Conservation (phyloP, 1,140 invertebrate genomes). For the Melipona quadrifasciata region DNA sequence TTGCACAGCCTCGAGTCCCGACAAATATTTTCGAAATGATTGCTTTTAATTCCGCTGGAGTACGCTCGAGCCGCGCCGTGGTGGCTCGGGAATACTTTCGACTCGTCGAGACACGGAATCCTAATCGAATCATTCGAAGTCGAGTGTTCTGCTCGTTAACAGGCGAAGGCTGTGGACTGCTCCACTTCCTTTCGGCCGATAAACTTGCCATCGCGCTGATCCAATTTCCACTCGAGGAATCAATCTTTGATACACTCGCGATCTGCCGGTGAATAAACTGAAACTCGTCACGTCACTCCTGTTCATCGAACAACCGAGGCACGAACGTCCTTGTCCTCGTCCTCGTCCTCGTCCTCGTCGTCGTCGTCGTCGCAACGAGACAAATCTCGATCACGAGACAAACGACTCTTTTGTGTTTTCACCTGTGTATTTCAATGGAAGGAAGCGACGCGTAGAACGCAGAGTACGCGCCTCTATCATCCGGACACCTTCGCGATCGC, state of each 20-base stretch:
- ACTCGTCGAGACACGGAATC: neutral
- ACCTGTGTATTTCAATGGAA: neutral
- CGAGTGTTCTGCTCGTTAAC: neutral
- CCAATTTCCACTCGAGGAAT: neutral
- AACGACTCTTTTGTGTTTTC: constrained; percentile 44
- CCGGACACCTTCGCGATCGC: constrained; percentile 54
- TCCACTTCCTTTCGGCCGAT: neutral
- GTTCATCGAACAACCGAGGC: neutral
- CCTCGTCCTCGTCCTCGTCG: too few relatives aligned
- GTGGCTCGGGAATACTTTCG: neutral
- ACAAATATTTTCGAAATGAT: neutral
- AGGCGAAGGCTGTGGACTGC: neutral
- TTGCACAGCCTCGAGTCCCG: neutral
- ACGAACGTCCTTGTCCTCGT: too few relatives aligned
- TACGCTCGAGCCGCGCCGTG: neutral
- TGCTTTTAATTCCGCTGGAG: neutral
- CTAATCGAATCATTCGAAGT: too few relatives aligned
- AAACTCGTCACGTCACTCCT: neutral
- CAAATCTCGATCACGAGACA: constrained; percentile 34
- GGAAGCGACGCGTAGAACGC: constrained; percentile 13
- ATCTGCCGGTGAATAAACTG: neutral
- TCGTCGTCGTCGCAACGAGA: neutral
- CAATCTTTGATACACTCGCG: neutral
- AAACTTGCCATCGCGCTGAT: too few relatives aligned
- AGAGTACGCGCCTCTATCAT: constrained; percentile 19